A percentile compares a stretch with the other conserved stretches of the same genome.
Evolutionary conservation across 2,797 vertebrate species (phyloP).

Genomic region (Gorsachius magnificus): DNA sequence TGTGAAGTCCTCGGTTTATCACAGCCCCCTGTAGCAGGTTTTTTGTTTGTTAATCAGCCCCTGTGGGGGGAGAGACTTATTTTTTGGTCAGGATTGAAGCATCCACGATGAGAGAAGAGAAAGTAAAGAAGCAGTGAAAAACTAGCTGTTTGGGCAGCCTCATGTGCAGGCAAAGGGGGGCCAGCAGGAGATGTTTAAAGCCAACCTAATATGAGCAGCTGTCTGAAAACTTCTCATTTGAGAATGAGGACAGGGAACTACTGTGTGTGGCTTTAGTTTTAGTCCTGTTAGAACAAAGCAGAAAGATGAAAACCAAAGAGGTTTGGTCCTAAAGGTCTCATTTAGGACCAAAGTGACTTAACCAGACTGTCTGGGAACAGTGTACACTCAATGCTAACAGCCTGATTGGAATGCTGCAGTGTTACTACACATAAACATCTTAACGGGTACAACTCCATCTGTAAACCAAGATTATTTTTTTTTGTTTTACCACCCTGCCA

Average conservation of each 20-base stretch:
- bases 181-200: neutral
- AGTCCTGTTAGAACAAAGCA: neutral
- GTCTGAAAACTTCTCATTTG: neutral
- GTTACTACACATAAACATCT: rapidly evolving
- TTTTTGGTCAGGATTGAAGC: neutral
- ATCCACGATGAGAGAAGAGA: neutral
- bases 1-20: neutral
- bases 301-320: neutral
- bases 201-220: neutral
- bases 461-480: rapidly evolving
- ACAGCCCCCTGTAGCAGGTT: neutral
- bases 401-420: rapidly evolving
- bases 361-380: neutral
- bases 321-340: neutral
- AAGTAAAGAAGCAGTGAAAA: neutral
- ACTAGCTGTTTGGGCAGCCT: neutral
- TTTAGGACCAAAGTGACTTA: neutral
- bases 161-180: too few relatives aligned
- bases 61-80: too few relatives aligned
- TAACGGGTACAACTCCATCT: rapidly evolving
- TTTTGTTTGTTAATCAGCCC: neutral
- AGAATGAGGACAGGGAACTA: neutral
- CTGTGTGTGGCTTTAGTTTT: neutral
- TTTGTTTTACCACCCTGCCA: neutral
- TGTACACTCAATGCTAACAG: rapidly evolving